Evolutionary conservation across 1,140 invertebrate genomes (phyloP).

Genomic region (Drosophila punjabiensis): DNA sequence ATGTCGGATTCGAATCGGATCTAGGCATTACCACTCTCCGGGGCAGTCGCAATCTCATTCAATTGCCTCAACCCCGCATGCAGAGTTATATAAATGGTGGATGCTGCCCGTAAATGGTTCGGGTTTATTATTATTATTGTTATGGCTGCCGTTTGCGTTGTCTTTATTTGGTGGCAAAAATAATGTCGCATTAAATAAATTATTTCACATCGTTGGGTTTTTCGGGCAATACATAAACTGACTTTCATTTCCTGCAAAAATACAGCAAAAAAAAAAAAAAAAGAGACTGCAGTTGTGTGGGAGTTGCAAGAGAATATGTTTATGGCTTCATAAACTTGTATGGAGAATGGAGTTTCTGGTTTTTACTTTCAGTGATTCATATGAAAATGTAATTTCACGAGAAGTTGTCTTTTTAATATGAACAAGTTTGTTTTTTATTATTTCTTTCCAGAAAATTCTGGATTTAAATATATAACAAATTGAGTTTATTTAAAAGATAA

Average conservation of each 20-base stretch:
- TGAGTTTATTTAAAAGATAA: background rate
- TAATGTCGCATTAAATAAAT: constrained; percentile 77
- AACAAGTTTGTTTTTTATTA: constrained; percentile 3
- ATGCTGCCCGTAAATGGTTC: constrained; percentile 65
- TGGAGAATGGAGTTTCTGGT: constrained; percentile 32
- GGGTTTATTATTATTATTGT: constrained; percentile 62
- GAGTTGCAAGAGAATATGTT: constrained; percentile 54
- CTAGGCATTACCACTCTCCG: constrained; percentile 21
- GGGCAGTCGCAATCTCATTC: constrained; percentile 21
- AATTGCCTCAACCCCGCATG: constrained; percentile 33
- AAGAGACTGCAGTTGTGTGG: constrained; percentile 29
- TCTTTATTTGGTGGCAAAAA: constrained; percentile 75
- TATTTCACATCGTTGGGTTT: constrained; percentile 64
- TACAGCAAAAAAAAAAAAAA: constrained; percentile 4
- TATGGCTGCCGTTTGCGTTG: constrained; percentile 63
- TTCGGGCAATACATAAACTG: constrained; percentile 30
- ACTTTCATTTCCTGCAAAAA: constrained; percentile 76
- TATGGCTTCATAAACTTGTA: constrained; percentile 43
- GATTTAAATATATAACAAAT: background rate
- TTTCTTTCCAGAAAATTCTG: background rate
- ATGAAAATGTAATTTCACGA: constrained; percentile 18
- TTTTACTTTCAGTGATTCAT: constrained; percentile 44
- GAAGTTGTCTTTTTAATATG: background rate
- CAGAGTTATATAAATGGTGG: constrained; percentile 49
- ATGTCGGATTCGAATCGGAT: constrained; percentile 16